These are phyloP conservation scores for Stegodyphus dumicola DNA, from an alignment of 1,140 invertebrate genomes.

Conservation along the genomic window DNA sequence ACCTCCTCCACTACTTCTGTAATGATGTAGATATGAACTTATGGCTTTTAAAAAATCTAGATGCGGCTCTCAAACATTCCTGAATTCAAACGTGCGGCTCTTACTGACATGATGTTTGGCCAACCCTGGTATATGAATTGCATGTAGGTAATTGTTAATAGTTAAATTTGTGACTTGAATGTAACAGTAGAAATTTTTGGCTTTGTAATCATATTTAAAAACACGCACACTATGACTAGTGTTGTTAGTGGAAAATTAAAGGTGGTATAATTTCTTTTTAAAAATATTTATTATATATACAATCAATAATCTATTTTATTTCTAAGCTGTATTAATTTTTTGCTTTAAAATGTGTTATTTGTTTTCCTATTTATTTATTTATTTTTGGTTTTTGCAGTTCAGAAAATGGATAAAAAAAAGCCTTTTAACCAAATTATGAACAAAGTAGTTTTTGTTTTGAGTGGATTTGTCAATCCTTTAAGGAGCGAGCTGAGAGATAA, in stretches of 20 bases:
- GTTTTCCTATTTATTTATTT: background rate
- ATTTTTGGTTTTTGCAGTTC: conserved; percentile 36
- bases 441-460: conserved; percentile 81
- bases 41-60: no score
- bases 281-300: background rate
- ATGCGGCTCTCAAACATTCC: no score
- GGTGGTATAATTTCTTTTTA: background rate
- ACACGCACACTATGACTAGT: background rate
- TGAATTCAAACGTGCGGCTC: no score
- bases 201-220: no score
- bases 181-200: no score
- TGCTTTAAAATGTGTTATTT: background rate
- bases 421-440: conserved; percentile 74
- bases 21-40: no score
- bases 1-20: no score
- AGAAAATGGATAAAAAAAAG: conserved; percentile 64
- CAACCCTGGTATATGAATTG: no score
- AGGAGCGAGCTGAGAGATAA: conserved; percentile 76
- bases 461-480: conserved; percentile 87
- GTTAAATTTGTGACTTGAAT: no score
- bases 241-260: background rate
- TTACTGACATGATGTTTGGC: no score
- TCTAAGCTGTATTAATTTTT: background rate
- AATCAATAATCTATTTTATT: background rate
- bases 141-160: no score